Evolutionary conservation across 2,113 vertebrate genomes (phyloP), one percentile per base, ranked within the genome.

Genomic region (Elanoides forficatus): DNA sequence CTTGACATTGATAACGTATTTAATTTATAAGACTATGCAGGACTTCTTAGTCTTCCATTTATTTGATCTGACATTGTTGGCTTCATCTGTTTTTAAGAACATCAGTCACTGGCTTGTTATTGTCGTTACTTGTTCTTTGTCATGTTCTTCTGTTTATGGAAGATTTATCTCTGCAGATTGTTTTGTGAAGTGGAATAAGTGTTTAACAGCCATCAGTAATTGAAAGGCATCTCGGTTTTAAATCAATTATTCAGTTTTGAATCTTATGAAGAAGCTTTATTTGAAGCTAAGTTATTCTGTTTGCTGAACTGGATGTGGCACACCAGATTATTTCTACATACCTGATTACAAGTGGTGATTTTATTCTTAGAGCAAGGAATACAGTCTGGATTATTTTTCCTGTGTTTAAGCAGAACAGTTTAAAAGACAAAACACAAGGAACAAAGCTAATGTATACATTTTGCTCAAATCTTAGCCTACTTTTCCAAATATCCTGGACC

Each of bases 11-110:
- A 73, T 94, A 91, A 90, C 0, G 6, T 89, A 52, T 87, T 97
- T 95, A 89, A 93, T 96, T 95, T 94, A 80, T 94, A 85, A 89
- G 73, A 45, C 66, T 82, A 4, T 82, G 89, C 73, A 93, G 83
- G 81, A 85, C 67, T 85, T 56, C 63, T 86, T 94, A 94, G 56
- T 68, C 84, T 91, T 91, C 42, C 66, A 43, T 90, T 89, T 90
- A 96, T 97, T 95, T 97, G 86, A 94, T 95, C 86, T 96, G 95
- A 90, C 84, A 65, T 48, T 52, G 36, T 89, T 93, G 73, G 62
- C 90, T 87, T 90, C 72, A 62, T 89, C 58, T n/a, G 11, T 93
- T 93, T 97, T 82, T 93, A 68, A 82, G 73, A 86, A 55, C 86
- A 82, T 93, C 86, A 91, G 73, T 95, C 84, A 72, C 76, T 85